A percentile compares a stretch with the other conserved stretches of the same genome.
These are phyloP conservation scores for Callipepla californica DNA, from an alignment of 2,113 vertebrate genomes.

Conservation along the genomic window DNA sequence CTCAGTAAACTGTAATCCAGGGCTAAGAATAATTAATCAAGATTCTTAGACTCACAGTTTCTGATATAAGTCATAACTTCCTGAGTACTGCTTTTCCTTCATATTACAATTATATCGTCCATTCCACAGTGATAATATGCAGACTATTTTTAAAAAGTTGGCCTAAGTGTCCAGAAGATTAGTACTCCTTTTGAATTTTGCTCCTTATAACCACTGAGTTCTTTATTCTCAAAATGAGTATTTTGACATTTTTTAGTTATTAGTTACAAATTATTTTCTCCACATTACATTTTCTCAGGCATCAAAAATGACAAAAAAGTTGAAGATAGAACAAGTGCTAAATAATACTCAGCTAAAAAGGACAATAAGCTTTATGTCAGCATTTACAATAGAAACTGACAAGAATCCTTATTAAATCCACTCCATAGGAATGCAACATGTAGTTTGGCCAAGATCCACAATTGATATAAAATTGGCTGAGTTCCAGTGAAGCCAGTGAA, in stretches of 20 bases:
- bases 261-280: slow-evolving; percentile 12
- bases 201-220: not conserved
- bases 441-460: not conserved
- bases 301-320: not conserved
- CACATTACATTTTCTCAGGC: not conserved
- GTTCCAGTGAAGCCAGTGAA: not conserved
- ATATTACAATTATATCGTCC: not conserved
- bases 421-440: not conserved
- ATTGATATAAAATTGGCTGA: not conserved
- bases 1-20: not conserved
- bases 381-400: slow-evolving; percentile 12
- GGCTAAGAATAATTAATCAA: not conserved
- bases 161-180: not conserved
- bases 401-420: not conserved
- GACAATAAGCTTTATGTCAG: slow-evolving; percentile 2
- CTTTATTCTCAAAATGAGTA: not conserved
- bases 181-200: not conserved
- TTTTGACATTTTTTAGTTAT: not conserved
- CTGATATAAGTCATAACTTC: not conserved
- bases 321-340: not conserved
- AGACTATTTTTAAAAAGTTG: not conserved
- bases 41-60: not conserved
- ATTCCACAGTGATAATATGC: not conserved
- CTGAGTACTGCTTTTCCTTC: not conserved
- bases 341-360: not conserved